Percentiles rank a stretch among this genome's conserved stretches.
Conservation (phyloP, 2,113 vertebrate species). For the Athene cunicularia region DNA sequence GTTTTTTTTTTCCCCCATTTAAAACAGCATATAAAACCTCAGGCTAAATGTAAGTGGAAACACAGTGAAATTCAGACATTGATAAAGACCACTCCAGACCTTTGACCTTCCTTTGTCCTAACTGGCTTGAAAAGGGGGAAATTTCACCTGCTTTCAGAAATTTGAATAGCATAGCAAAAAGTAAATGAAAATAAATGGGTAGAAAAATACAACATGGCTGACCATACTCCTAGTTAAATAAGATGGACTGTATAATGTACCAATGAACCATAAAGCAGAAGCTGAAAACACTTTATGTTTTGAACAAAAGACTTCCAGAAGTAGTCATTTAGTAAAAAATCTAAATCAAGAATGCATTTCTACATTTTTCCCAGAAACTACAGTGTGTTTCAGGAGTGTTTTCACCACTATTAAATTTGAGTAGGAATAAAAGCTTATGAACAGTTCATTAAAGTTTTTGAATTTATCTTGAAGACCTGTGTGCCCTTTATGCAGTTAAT, state of each 20-base stretch:
- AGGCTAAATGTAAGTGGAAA: not conserved
- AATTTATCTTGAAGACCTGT: not conserved
- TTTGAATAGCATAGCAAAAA: not conserved
- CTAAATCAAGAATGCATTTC: not conserved
- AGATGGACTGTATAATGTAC: not conserved
- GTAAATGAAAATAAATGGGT: not conserved
- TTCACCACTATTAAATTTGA: not conserved
- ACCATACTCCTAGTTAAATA: not conserved
- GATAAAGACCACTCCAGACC: not conserved
- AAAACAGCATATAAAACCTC: not conserved
- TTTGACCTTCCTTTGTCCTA: not conserved
- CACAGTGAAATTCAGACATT: not conserved
- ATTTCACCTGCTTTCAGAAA: not conserved
- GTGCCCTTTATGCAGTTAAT: not conserved
- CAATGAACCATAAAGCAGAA: not conserved
- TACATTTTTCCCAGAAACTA: not conserved
- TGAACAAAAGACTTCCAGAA: not conserved
- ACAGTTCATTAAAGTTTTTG: not conserved
- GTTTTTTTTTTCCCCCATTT: not conserved
- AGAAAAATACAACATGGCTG: not conserved
- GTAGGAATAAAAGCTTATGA: not conserved
- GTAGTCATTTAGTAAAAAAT: not conserved
- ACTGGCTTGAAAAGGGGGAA: not conserved
- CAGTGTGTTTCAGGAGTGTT: not conserved
- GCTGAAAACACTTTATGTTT: not conserved